Base-by-base conservation (phyloP, 2,888 invertebrate species). In the Teinopalpus imperialis region DNA sequence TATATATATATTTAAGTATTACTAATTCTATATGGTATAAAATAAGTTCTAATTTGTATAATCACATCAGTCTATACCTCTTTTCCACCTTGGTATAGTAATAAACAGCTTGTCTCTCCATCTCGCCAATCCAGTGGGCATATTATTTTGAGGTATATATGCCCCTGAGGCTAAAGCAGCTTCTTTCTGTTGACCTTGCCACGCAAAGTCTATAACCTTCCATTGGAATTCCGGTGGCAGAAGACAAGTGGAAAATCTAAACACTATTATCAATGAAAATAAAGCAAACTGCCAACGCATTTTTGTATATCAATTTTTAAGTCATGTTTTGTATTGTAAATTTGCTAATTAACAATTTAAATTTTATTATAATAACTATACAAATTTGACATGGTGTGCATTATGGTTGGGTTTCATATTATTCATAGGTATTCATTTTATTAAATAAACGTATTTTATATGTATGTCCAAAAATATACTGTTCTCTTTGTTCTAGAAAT, bases 51-150 rank as follows among this genome's bases (percentile, higher is more conserved):
- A n/a, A n/a, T n/a, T n/a, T n/a, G 8, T 24, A 24, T 3, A n/a
- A 24, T 24, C 2, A n/a, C 8, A n/a, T 16, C 16, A 12, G 3
- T 31, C 2, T 3, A 1, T 80, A 8, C 90, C 90, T 5, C 91
- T 90, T 30, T 90, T 92, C 92, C 92, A 92, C 61, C 92, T 86
- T 53, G 93, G 93, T 59, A 93, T 90, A 24, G 93, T 92, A 47
- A 93, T 82, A 63, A 91, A 94, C 43, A 91, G 69, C 86, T 91
- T 94, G 67, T 93, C 71, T 55, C 89, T 90, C 93, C 93, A 94
- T 52, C 91, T 87, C 47, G 92, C 93, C 50, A 94, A 57, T 7
- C 94, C 94, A 20, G 93, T 77, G 0, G 93, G 93, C 65, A 94
- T 80, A 69, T 93, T 93, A 68, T 94, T 92, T 47, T 86, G 86